phyloP scores from a whole-genome alignment of 2,797 vertebrate species.

The Centroberyx gerrardi region DNA sequence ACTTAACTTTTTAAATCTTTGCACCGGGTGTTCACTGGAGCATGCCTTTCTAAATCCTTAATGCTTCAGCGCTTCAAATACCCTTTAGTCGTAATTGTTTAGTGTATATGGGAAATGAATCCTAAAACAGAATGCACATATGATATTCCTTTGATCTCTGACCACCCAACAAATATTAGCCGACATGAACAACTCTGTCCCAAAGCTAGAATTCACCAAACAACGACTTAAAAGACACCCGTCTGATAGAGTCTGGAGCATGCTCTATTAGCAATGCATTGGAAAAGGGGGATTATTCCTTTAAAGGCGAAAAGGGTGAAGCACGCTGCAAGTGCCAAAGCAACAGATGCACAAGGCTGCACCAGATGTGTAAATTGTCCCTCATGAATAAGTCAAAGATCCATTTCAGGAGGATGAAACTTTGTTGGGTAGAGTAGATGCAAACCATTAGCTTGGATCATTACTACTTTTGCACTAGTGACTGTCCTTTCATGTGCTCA shows the following conservation, averaged over 20 bases:
- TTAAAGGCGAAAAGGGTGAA: conserved; percentile 28
- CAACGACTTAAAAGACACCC: conserved; percentile 6
- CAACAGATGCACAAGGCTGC: conserved; percentile 66
- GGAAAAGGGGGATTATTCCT: conserved; percentile 48
- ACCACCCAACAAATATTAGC: neutral
- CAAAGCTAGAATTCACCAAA: neutral
- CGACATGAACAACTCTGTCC: neutral
- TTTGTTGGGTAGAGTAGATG: conserved; percentile 33
- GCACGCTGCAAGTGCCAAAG: conserved; percentile 44
- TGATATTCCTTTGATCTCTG: neutral
- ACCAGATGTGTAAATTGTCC: conserved; percentile 66
- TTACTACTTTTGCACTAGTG: neutral
- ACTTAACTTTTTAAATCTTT: conserved; percentile 9
- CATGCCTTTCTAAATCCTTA: conserved; percentile 10
- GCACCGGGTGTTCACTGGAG: conserved; percentile 8
- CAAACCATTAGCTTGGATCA: neutral
- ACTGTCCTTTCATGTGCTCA: neutral
- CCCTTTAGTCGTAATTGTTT: neutral
- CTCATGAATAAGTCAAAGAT: conserved; percentile 57
- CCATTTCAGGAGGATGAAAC: conserved; percentile 26
- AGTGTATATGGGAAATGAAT: neutral
- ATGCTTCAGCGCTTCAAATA: neutral
- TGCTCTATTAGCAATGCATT: conserved; percentile 25
- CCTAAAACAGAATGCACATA: neutral
- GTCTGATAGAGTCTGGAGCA: neutral